Conservation (phyloP, 2,888 invertebrate species). For the Trichopoda pennipes region DNA sequence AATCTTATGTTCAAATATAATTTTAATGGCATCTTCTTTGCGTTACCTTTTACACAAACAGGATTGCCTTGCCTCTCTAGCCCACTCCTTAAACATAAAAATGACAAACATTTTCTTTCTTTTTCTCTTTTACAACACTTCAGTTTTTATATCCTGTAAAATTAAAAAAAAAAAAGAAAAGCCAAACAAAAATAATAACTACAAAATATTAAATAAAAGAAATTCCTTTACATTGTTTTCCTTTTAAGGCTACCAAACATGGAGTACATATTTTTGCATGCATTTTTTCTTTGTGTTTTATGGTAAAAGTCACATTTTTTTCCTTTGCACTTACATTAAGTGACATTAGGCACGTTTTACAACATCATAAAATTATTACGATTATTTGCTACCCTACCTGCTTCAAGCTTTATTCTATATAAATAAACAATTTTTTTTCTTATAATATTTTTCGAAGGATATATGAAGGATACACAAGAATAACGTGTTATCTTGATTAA, state of each 20-base stretch:
- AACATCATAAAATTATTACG: constrained; percentile 69
- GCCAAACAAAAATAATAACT: constrained; percentile 22
- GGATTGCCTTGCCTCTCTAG: background rate
- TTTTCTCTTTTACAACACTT: constrained; percentile 34
- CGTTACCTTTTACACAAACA: constrained; percentile 24
- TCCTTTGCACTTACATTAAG: constrained; percentile 43
- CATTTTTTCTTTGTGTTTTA: constrained; percentile 44
- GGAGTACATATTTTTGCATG: constrained; percentile 49
- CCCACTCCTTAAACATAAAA: constrained; percentile 19
- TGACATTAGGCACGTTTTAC: constrained; percentile 69
- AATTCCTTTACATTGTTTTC: constrained; percentile 67
- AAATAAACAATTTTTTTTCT: constrained; percentile 9
- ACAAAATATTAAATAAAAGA: constrained; percentile 37
- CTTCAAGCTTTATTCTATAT: constrained; percentile 23
- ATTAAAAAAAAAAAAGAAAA: too few species aligned
- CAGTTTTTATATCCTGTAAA: constrained; percentile 53
- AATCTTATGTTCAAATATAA: constrained; percentile 56
- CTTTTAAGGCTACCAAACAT: constrained; percentile 53
- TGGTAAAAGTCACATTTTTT: constrained; percentile 29
- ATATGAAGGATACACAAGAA: constrained; percentile 54
- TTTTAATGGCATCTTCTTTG: constrained; percentile 36
- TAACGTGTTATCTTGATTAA: constrained; percentile 75
- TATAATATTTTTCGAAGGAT: constrained; percentile 53
- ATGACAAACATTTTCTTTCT: constrained; percentile 28
- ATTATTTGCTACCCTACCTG: constrained; percentile 61